These are phyloP conservation scores for Cettia cetti DNA, from an alignment of 2,113 vertebrate species.

Conservation along the genomic window DNA sequence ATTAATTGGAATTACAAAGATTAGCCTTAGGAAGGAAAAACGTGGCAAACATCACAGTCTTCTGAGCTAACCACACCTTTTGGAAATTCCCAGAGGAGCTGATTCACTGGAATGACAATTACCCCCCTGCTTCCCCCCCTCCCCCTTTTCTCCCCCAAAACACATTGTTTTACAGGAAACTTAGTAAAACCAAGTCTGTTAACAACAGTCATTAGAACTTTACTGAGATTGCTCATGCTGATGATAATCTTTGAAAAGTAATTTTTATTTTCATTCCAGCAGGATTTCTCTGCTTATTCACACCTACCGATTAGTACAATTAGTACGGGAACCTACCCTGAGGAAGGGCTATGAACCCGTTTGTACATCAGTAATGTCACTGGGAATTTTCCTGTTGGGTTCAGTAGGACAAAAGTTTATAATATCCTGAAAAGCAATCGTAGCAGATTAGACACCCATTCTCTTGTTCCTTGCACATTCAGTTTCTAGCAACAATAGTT, in stretches of 20 bases:
- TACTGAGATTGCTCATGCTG: slow-evolving; percentile 13
- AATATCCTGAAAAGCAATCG: slow-evolving; percentile 34
- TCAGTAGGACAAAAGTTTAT: not conserved
- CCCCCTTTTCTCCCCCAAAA: not conserved
- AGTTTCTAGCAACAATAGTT: slow-evolving; percentile 22
- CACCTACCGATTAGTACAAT: not conserved
- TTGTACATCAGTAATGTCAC: not conserved
- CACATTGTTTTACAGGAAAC: slow-evolving; percentile 58
- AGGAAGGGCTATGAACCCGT: not conserved
- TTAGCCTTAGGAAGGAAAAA: slow-evolving; percentile 54
- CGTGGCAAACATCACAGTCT: slow-evolving; percentile 6
- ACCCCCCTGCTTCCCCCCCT: not conserved
- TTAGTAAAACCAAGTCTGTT: slow-evolving; percentile 39
- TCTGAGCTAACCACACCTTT: slow-evolving; percentile 42
- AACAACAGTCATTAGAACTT: slow-evolving; percentile 44
- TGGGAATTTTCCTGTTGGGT: slow-evolving; percentile 15
- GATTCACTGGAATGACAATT: slow-evolving; percentile 59
- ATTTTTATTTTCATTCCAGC: not conserved
- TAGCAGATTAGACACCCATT: not conserved
- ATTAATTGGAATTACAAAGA: slow-evolving; percentile 41
- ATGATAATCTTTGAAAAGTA: not conserved
- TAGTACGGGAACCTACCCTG: not conserved
- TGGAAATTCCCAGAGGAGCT: slow-evolving; percentile 63
- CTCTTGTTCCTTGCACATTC: not conserved
- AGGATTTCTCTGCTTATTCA: slow-evolving; percentile 27